Evolutionary conservation across 2,797 vertebrate species (phyloP).

Genomic region (Acropternis orthonyx): DNA sequence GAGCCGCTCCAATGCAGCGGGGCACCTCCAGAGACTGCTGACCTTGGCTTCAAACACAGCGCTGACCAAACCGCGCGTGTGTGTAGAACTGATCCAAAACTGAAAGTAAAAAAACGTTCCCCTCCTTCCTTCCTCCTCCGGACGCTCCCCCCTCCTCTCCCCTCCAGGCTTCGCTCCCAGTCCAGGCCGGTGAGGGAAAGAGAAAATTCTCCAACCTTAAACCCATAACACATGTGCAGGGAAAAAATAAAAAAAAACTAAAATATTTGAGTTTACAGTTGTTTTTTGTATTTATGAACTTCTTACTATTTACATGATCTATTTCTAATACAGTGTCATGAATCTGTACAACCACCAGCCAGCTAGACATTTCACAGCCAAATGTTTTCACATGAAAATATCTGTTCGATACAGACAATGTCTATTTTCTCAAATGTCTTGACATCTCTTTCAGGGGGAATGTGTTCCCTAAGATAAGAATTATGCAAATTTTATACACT

Average conservation of each 20-base stretch:
- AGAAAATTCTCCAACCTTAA: no score
- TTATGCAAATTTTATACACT: not conserved
- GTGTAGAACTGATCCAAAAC: no score
- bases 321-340: not conserved
- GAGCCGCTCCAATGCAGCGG: no score
- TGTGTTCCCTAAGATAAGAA: not conserved
- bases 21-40: no score
- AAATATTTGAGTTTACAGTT: not conserved
- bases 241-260: not conserved
- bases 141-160: no score
- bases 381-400: not conserved
- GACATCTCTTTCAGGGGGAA: not conserved
- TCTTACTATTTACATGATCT: not conserved
- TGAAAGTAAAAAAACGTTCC: no score
- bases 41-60: no score
- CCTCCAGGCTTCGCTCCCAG: no score
- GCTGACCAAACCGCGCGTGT: no score
- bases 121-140: no score
- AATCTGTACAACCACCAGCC: not conserved
- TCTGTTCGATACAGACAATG: not conserved
- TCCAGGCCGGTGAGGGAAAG: no score
- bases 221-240: fast-evolving
- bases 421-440: not conserved
- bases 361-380: not conserved
- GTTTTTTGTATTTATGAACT: not conserved